Evolutionary conservation across 2,888 invertebrate genomes (phyloP).

Genomic region (Gastracanthus pulcherrimus): DNA sequence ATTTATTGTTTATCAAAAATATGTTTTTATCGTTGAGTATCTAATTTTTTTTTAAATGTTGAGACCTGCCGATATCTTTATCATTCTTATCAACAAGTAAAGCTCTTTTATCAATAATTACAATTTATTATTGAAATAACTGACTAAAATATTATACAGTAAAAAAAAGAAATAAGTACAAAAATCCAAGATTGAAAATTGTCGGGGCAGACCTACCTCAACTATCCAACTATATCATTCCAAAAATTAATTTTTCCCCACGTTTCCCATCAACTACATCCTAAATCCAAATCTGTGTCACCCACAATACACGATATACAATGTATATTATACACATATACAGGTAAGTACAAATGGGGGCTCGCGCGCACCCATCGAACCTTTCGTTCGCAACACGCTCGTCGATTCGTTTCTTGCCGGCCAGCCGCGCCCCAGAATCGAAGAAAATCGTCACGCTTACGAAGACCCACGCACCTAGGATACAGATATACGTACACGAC

Average conservation of each 20-base stretch:
- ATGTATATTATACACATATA: no score
- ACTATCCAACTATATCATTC: not conserved
- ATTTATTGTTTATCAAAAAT: no score
- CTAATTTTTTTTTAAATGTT: no score
- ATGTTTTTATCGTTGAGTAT: no score
- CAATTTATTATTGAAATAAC: no score
- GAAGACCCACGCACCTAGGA: not conserved
- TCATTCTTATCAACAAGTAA: no score
- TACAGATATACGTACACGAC: not conserved
- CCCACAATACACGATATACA: not conserved
- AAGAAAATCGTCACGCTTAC: not conserved
- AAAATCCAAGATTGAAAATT: no score
- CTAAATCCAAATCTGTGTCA: not conserved
- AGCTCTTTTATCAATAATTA: no score
- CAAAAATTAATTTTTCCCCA: not conserved
- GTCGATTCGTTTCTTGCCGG: not conserved
- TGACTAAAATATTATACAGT: no score
- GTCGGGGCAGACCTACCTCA: no score
- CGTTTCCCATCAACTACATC: conserved; percentile 20
- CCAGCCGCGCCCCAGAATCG: not conserved
- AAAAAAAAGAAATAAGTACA: no score
- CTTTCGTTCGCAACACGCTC: not conserved
- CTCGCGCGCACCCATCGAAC: not conserved
- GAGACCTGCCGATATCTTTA: no score
- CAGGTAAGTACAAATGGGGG: not conserved